Evolutionary conservation across 2,797 vertebrate species (phyloP), one percentile per base, ranked within the genome.

Genomic region (Cuniculus paca): DNA sequence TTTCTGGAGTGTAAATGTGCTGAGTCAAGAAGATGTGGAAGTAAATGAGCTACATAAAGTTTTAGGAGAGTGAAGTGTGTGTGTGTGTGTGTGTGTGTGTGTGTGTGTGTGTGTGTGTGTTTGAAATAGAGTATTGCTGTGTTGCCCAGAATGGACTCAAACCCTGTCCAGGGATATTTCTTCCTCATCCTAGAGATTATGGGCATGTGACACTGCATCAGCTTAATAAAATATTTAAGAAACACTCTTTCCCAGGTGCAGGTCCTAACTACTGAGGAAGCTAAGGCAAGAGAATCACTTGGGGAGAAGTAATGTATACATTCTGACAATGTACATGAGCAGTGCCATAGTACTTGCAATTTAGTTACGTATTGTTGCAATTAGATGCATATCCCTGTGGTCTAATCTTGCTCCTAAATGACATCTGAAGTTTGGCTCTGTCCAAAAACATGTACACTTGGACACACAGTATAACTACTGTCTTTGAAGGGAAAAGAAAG

Each of bases 351-450:
- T 2, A 19, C 36, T 70, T 79, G 72, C 31, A 63, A 82, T 63
- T 65, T 20, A 61, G 50, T 63, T 63, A 72, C 75, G n/a, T 63
- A 60, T 70, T 34, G 24, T 20, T 87, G 39, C 39, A 28, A n/a
- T 79, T 70, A 88, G 61, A 36, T 94, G 22, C 58, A 34, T 45
- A 42, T 78, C 13, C 7, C 5, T 75, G 12, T 85, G 63, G 48
- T 85, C 74, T 96, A 84, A 79, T 83, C 31, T 88, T 70, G 13
- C 82, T 93, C 80, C 39, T 78, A 88, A 97, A 54, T 91, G 56
- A 90, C 50, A 52, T 95, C 54, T 95, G 60, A 92, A 81, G 50
- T 96, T 95, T 91, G 39, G 10, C 91, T 16, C 31, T 42, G 84
- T 72, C 58, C 17, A 60, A 86, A 95, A 96, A 45, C 45, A 65